phyloP scores from a whole-genome alignment of 2,113 vertebrate species.

The Clinocottus analis region DNA sequence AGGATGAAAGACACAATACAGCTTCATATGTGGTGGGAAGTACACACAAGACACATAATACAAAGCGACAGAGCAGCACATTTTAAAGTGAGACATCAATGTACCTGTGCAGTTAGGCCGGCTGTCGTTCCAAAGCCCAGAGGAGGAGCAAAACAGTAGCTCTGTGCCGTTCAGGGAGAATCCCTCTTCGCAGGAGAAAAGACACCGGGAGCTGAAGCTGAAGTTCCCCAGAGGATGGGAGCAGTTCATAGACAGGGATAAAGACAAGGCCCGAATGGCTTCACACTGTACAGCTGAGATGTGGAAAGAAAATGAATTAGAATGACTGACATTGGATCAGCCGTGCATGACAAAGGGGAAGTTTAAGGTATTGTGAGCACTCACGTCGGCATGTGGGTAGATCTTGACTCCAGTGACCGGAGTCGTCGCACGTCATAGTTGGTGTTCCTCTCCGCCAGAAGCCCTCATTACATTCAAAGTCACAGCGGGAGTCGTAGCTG shows the following conservation, averaged over 20 bases:
- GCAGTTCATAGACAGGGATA: conserved; percentile 74
- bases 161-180: conserved; percentile 74
- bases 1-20: too few species aligned
- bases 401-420: conserved; percentile 80
- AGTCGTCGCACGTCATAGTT: conserved; percentile 66
- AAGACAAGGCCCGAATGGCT: conserved; percentile 5
- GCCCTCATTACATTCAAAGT: conserved; percentile 65
- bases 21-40: too few species aligned
- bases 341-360: not conserved
- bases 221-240: conserved; percentile 77
- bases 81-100: not conserved
- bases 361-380: not conserved
- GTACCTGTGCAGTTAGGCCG: conserved; percentile 74
- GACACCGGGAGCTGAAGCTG: conserved; percentile 78
- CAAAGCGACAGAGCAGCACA: too few species aligned
- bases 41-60: too few species aligned
- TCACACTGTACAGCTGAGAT: conserved; percentile 61
- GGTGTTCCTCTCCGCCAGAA: conserved; percentile 60
- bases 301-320: not conserved
- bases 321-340: not conserved
- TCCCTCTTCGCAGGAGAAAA: conserved; percentile 77
- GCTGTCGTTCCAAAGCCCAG: conserved; percentile 73
- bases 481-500: conserved; percentile 64
- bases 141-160: conserved; percentile 62
- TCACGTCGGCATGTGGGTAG: conserved; percentile 61